Conservation (phyloP, 2,113 vertebrate species). For the Corydoras sp. region DNA sequence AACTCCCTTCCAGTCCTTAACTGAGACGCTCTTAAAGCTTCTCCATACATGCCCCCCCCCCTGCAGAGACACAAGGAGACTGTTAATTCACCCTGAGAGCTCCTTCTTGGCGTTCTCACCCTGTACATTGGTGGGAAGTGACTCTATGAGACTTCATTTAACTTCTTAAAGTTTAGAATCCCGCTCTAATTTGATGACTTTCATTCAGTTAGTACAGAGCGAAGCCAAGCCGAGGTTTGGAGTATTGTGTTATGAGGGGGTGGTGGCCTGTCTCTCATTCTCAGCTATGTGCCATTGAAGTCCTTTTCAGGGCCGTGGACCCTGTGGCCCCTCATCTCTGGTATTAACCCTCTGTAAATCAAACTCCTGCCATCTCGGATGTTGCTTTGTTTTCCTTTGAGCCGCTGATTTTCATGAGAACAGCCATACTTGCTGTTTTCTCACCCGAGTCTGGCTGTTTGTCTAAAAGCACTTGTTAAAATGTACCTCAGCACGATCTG, state of each 20-base stretch:
- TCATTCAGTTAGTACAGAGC: constrained; percentile 25
- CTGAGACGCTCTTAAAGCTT: too few species aligned
- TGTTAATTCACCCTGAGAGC: constrained; percentile 36
- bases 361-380: constrained; percentile 43
- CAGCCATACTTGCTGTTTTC: constrained; percentile 49
- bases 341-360: constrained; percentile 54
- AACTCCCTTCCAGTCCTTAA: too few species aligned
- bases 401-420: constrained; percentile 27
- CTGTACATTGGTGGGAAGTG: constrained; percentile 25
- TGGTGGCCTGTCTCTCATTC: constrained; percentile 21
- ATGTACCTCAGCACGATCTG: constrained; percentile 31
- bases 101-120: constrained; percentile 31
- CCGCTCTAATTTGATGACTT: constrained; percentile 35
- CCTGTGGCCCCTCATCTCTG: constrained; percentile 43
- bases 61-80: constrained; percentile 26
- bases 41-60: background rate
- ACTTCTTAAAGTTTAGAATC: constrained; percentile 46
- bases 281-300: constrained; percentile 47
- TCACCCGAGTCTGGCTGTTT: constrained; percentile 51
- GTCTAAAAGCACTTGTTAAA: constrained; percentile 34
- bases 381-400: constrained; percentile 12
- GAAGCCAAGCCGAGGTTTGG: constrained; percentile 41
- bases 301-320: constrained; percentile 36
- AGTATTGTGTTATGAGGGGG: constrained; percentile 28
- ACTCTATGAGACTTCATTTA: constrained; percentile 39